Conservation (phyloP, 2,113 vertebrate species). For the Capreolus pygargus region DNA sequence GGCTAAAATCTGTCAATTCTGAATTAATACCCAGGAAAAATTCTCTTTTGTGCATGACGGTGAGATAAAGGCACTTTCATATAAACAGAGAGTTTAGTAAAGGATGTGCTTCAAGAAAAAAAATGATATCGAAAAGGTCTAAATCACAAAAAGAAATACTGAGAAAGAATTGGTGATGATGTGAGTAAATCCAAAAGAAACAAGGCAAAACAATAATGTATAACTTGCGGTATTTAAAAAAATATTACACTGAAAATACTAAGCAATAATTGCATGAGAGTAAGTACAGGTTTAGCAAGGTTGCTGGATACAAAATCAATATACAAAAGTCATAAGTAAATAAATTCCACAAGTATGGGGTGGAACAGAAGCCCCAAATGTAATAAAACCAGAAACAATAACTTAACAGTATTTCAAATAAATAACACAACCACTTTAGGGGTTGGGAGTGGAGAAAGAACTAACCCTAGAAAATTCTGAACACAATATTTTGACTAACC, state of each 20-base stretch:
- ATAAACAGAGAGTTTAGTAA: background rate
- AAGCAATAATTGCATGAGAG: background rate
- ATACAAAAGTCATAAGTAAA: background rate
- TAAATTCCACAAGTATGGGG: background rate
- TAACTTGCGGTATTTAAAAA: background rate
- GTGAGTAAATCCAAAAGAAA: background rate
- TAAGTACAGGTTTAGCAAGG: background rate
- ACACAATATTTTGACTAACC: background rate
- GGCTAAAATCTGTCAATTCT: background rate
- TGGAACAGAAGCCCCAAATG: background rate
- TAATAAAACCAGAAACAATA: background rate
- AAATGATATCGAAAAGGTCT: background rate
- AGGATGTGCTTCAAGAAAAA: background rate
- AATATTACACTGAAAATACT: background rate
- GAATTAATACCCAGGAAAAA: background rate
- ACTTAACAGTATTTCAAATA: background rate
- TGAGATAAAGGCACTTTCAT: background rate
- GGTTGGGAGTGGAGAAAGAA: background rate
- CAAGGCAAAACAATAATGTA: background rate
- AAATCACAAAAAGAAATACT: background rate
- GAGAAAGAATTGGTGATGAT: background rate
- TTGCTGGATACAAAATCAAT: background rate
- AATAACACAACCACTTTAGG: background rate
- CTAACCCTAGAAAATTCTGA: background rate
- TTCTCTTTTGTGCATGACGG: background rate